Percentiles rank a stretch among this genome's conserved stretches.
phyloP scores from a whole-genome alignment of 2,113 vertebrate species.

The Crocuta crocuta region DNA sequence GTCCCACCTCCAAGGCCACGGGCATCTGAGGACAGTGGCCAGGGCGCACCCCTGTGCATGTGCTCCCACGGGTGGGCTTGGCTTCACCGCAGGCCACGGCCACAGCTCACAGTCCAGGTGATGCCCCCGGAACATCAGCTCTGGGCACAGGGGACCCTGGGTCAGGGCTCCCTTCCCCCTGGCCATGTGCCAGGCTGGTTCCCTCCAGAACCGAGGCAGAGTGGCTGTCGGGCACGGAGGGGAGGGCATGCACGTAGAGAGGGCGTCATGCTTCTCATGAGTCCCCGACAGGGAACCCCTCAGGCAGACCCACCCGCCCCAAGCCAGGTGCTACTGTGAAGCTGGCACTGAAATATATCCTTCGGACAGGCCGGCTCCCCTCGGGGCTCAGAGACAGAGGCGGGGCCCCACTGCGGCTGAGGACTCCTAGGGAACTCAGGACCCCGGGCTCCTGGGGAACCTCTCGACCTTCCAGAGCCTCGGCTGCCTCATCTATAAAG shows the following conservation, averaged over 20 bases:
- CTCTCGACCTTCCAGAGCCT: not conserved
- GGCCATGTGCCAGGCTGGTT: rapidly evolving
- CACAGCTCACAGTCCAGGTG: not conserved
- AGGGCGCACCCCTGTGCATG: rapidly evolving
- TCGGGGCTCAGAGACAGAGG: not conserved
- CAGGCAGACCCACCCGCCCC: not conserved
- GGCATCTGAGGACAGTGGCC: not conserved
- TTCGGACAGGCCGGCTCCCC: rapidly evolving
- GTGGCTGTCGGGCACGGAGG: rapidly evolving
- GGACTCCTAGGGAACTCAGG: too few species aligned
- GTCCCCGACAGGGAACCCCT: rapidly evolving
- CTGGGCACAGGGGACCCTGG: not conserved
- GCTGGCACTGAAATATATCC: not conserved
- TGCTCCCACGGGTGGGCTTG: not conserved
- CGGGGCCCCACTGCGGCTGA: rapidly evolving
- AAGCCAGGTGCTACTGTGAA: rapidly evolving
- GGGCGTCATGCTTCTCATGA: rapidly evolving
- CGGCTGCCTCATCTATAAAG: not conserved
- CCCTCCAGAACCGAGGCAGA: rapidly evolving
- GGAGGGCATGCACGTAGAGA: rapidly evolving
- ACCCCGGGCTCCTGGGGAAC: rapidly evolving
- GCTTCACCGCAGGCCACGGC: not conserved
- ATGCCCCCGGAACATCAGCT: rapidly evolving
- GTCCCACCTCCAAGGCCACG: not conserved
- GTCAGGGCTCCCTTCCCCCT: rapidly evolving